Evolutionary conservation across 2,113 vertebrate genomes (phyloP), one percentile per base, ranked within the genome.

Genomic region (Nerophis ophidion): DNA sequence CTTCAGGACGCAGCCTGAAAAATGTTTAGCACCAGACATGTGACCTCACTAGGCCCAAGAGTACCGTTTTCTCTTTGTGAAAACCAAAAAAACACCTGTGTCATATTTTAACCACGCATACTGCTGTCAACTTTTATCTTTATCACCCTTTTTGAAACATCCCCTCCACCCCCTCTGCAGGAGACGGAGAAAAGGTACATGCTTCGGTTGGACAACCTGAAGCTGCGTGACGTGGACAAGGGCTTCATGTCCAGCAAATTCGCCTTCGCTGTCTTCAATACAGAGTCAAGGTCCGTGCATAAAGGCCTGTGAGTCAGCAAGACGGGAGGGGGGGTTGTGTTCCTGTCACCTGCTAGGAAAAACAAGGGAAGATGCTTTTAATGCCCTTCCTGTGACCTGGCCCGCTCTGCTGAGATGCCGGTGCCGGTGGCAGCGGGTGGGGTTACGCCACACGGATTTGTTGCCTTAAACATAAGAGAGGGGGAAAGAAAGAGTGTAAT

Each of bases 141-240:
- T 14, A 2, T 72, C 26, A 26, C 26, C 26, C 17, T 83, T 83
- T 19, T 80, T 16, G 26, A 26, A 26, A 26, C 26, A 26, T 19
- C 19, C 5, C n/a, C 13, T 2, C 50, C 14, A 11, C 50, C 73
- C 44, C 47, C 65, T 60, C 26, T 58, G 54, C 78, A 97, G 95
- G 95, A 96, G 85, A 95, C 94, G 72, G 93, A 96, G 81, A 96
- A 94, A 88, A 97, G 94, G 75, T 98, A 94, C 75, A 95, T 96
- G 93, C 92, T 98, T 72, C 92, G 91, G 48, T 87, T 92, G 84
- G 92, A 95, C 81, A 93, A 93, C 84, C 78, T 93, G 74, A 92
- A 92, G 71, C 88, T 94, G 60, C 89, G 91, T 54, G 91, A 93
- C 55, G 89, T 92, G 72, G 92, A 92, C 79, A 93, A 90, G 75